Evolutionary conservation across 2,797 vertebrate species (phyloP).

Genomic region (Liparis tanakae): DNA sequence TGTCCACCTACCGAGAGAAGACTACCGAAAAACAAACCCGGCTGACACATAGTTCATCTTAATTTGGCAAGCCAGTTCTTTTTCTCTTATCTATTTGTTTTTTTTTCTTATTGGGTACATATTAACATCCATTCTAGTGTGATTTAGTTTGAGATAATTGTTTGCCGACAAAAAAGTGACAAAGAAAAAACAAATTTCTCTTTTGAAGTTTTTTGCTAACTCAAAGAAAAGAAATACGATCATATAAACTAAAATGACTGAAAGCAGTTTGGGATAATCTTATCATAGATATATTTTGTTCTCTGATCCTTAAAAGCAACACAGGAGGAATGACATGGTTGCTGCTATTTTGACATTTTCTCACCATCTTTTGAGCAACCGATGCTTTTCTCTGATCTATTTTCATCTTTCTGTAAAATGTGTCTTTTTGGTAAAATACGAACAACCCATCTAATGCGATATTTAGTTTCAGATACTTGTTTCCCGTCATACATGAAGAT

Average conservation of each 20-base stretch:
- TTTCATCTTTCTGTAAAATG: conserved; percentile 4
- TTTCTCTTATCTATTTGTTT: no score
- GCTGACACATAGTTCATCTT: neutral
- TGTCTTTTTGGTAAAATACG: neutral
- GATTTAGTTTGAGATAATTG: no score
- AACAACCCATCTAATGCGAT: neutral
- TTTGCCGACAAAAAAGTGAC: no score
- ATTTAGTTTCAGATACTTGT: neutral
- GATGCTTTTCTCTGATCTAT: neutral
- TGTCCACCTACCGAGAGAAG: neutral
- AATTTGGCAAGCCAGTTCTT: neutral
- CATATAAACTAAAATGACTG: conserved; percentile 23
- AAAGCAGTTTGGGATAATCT: conserved; percentile 10
- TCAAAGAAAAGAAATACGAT: conserved; percentile 10
- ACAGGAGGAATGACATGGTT: conserved; percentile 36
- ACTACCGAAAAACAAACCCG: neutral
- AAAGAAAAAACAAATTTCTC: no score
- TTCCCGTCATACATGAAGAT: neutral
- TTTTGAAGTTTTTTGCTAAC: conserved; percentile 19
- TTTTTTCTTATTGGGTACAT: no score
- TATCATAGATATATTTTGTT: conserved; percentile 27
- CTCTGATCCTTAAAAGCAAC: conserved; percentile 46
- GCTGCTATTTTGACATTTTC: conserved; percentile 31
- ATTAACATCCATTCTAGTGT: no score
- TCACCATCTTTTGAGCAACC: conserved; percentile 9